Conservation (phyloP, 2,888 invertebrate genomes). For the Torymus texanus region DNA sequence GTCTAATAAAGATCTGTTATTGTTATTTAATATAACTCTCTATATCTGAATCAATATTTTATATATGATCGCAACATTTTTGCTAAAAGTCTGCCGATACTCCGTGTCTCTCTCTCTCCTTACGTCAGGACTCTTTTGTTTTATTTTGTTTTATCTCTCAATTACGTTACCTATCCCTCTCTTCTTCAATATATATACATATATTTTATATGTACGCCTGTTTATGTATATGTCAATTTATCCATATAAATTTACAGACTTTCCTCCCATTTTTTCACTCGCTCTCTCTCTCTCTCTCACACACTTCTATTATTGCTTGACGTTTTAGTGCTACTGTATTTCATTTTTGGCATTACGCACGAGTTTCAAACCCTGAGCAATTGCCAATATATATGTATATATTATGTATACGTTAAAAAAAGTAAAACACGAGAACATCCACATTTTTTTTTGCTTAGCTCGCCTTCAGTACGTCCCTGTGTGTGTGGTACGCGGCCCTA, state of each 20-base stretch:
- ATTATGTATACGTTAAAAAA: slow-evolving; percentile 31
- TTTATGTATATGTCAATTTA: slow-evolving; percentile 44
- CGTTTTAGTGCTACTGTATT: slow-evolving; percentile 70
- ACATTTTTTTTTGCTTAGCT: slow-evolving; percentile 1
- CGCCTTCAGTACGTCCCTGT: slow-evolving; percentile 7
- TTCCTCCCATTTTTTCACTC: slow-evolving; percentile 50
- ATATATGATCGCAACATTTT: slow-evolving; percentile 58
- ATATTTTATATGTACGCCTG: slow-evolving; percentile 16
- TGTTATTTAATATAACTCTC: slow-evolving; percentile 71
- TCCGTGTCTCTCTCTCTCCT: slow-evolving; percentile 33
- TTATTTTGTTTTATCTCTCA: slow-evolving; percentile 19
- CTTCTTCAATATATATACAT: slow-evolving; percentile 30
- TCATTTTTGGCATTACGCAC: slow-evolving; percentile 68
- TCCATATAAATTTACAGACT: slow-evolving; percentile 51
- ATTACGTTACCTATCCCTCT: background rate
- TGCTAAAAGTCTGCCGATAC: slow-evolving; percentile 56
- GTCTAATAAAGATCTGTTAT: slow-evolving; percentile 73
- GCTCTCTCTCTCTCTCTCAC: slow-evolving; percentile 23
- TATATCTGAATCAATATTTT: slow-evolving; percentile 56
- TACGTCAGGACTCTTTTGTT: slow-evolving; percentile 7
- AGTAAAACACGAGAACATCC: slow-evolving; percentile 39
- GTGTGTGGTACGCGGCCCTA: background rate
- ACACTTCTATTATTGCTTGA: slow-evolving; percentile 72
- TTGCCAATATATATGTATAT: slow-evolving; percentile 56
- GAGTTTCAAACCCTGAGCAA: slow-evolving; percentile 67